Base-by-base conservation (phyloP, 2,888 invertebrate species). In the Parnassius mnemosyne region DNA sequence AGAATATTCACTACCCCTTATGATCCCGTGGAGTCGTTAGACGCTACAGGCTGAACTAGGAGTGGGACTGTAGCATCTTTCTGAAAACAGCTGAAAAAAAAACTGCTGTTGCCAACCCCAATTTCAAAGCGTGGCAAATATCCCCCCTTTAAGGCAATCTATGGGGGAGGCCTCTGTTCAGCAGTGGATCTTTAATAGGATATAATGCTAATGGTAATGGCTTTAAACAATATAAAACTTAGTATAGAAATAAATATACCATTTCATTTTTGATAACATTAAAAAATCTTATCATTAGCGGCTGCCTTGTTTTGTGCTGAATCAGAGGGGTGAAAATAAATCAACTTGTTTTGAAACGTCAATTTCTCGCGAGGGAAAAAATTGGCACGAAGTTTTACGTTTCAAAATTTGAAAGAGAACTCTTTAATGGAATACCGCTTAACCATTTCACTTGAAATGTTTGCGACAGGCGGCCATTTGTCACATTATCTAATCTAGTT, bases 281-380 rank as follows among this genome's bases (percentile, higher is more conserved):
- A 16, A 20, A 58, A 52, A 58, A 34, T 46, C 58, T 58, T 12
- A 12, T 42, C 41, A 67, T 58, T 66, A 65, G 67, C 65, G 69
- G 66, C 75, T 68, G 68, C 72, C 74, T 66, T 69, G 71, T 76
- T 69, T 74, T 76, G 70, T 71, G 78, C 78, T 77, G 78, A 78
- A 69, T 79, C 76, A 78, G 74, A 69, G 70, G 65, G 76, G 72
- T 73, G 68, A 67, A 66, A 66, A 68, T 70, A 69, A 70, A 70
- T 70, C 67, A 68, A 68, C 56, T 67, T 70, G 68, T 70, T 70
- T 69, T 67, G 65, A 66, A 69, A 68, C 66, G 53, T 64, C 64
- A 67, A 65, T 67, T 66, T 64, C 65, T 62, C 60, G 64, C 52
- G 66, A 44, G 46, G 13, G 63, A 64, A 66, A 64, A 65, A 65